These are phyloP conservation scores for Drosophila sordidapex DNA, from an alignment of 2,888 invertebrate species.

Conservation along the genomic window DNA sequence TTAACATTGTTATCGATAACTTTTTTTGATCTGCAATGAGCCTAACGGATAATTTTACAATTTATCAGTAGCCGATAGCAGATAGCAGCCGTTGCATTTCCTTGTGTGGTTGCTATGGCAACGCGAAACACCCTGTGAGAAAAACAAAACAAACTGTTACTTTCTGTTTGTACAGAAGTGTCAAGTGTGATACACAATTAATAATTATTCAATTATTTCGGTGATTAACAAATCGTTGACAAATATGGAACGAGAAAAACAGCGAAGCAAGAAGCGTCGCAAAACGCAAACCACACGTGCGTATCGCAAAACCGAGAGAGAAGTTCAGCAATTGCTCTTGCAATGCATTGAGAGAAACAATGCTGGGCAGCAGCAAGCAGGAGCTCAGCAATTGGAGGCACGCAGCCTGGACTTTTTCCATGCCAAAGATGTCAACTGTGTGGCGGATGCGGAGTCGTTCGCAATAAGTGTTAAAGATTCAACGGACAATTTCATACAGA, in stretches of 20 bases:
- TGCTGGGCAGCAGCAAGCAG: slow-evolving; percentile 8
- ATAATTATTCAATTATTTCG: not conserved
- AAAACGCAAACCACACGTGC: slow-evolving; percentile 77
- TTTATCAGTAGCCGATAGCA: not conserved
- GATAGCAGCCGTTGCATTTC: not conserved
- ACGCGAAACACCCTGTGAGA: slow-evolving; percentile 19
- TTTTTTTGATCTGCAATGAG: not conserved
- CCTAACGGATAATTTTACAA: not conserved
- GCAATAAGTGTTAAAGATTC: slow-evolving; percentile 28
- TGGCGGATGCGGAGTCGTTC: not conserved
- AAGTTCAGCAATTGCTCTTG: slow-evolving; percentile 72
- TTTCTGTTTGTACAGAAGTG: not conserved
- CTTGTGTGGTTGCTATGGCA: slow-evolving; percentile 17
- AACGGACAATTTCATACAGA: slow-evolving; percentile 80
- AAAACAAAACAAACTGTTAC: slow-evolving; percentile 40
- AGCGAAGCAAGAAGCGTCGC: slow-evolving; percentile 38
- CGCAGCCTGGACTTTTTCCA: slow-evolving; percentile 73
- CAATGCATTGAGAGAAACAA: slow-evolving; percentile 1
- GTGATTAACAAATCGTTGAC: no score
- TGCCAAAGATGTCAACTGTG: slow-evolving; percentile 8
- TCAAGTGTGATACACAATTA: not conserved
- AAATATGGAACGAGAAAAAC: slow-evolving; percentile 32
- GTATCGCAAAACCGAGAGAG: slow-evolving; percentile 76
- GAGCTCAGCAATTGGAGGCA: slow-evolving; percentile 35
- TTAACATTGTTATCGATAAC: not conserved